Percentiles rank a stretch among this genome's conserved stretches.
These are phyloP conservation scores for Sminthurides aquaticus DNA, from an alignment of 2,888 invertebrate genomes.

Conservation along the genomic window DNA sequence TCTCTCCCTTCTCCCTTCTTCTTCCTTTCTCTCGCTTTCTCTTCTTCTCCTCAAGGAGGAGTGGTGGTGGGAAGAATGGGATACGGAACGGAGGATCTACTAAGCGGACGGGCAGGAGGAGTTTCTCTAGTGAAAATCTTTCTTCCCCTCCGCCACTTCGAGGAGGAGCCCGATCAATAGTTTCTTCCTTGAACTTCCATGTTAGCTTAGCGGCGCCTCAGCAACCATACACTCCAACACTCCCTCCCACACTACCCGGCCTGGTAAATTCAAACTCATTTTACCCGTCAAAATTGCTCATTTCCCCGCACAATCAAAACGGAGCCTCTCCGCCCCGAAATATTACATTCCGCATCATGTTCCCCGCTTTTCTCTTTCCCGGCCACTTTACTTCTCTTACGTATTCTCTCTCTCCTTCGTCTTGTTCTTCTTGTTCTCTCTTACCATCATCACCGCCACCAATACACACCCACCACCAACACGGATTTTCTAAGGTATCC, in stretches of 20 bases:
- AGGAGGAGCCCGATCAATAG: neutral
- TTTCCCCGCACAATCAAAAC: neutral
- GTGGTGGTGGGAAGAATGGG: too few relatives aligned
- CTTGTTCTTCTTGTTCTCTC: neutral
- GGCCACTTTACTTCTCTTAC: neutral
- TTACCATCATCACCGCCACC: neutral
- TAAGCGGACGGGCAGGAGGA: neutral
- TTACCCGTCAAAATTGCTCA: neutral
- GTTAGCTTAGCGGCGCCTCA: neutral
- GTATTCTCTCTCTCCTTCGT: neutral
- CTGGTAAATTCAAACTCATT: neutral
- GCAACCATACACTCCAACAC: neutral
- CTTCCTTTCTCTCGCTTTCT: too few relatives aligned
- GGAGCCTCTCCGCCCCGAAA: too few relatives aligned
- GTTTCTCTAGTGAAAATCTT: constrained; percentile 2
- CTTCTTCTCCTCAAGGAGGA: too few relatives aligned
- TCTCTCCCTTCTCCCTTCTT: neutral
- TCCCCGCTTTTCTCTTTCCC: neutral
- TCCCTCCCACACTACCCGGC: neutral
- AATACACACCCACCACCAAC: too few relatives aligned
- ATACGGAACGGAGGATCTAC: neutral
- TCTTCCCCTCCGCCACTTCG: neutral
- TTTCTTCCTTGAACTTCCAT: neutral
- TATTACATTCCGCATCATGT: neutral
- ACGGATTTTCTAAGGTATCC: too few relatives aligned